Percentiles rank a stretch among this genome's conserved stretches.
Evolutionary conservation across 2,888 invertebrate genomes (phyloP).

Genomic region (Platycheirus albimanus): DNA sequence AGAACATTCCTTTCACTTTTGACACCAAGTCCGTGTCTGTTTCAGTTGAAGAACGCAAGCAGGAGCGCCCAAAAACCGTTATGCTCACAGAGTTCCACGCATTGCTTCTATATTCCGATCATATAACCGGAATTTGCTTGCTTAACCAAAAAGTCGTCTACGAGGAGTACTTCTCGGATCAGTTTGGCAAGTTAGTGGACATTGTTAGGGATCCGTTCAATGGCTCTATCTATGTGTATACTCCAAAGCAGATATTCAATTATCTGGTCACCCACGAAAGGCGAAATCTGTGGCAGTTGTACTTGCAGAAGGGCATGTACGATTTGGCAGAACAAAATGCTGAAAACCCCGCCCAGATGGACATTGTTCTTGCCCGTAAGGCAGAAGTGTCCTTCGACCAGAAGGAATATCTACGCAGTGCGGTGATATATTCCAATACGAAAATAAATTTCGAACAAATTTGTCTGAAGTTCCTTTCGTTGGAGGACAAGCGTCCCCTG

Average conservation of each 20-base stretch:
- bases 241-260: constrained; percentile 92
- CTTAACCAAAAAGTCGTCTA: constrained; percentile 93
- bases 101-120: constrained; percentile 91
- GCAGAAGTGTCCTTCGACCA: constrained; percentile 92
- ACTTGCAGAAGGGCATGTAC: constrained; percentile 92
- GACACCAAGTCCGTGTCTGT: constrained; percentile 77
- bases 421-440: constrained; percentile 94
- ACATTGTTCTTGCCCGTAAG: constrained; percentile 93
- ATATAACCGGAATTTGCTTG: constrained; percentile 92
- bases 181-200: constrained; percentile 90
- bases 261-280: constrained; percentile 93
- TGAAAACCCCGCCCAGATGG: constrained; percentile 91
- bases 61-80: constrained; percentile 87
- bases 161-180: constrained; percentile 92
- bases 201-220: constrained; percentile 91
- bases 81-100: constrained; percentile 96
- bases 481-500: constrained; percentile 91
- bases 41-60: constrained; percentile 79
- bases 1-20: constrained; percentile 59
- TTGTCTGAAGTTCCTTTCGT: constrained; percentile 90
- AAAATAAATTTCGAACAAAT: constrained; percentile 97
- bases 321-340: constrained; percentile 93
- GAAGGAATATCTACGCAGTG: constrained; percentile 91
- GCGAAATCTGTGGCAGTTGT: constrained; percentile 94
- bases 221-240: constrained; percentile 93